A percentile compares a stretch with the other conserved stretches of the same genome.
These are phyloP conservation scores for Agrochola macilenta DNA, from an alignment of 2,888 invertebrate genomes.

Conservation along the genomic window DNA sequence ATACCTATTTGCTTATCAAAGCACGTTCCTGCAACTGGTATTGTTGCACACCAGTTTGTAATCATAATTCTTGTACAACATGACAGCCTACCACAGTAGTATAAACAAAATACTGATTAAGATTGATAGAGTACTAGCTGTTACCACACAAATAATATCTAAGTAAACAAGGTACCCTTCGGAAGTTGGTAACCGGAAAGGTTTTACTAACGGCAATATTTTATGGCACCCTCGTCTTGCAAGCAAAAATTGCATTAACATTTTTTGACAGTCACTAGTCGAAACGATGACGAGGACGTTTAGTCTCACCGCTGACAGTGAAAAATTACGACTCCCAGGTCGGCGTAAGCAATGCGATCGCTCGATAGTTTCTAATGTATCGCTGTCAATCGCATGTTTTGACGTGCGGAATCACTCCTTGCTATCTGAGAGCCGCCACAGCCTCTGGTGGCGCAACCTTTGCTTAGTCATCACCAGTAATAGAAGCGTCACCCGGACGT, in stretches of 20 bases:
- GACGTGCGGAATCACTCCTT: slow-evolving; percentile 86
- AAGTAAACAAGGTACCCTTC: slow-evolving; percentile 73
- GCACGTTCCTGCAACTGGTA: slow-evolving; percentile 69
- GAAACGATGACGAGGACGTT: slow-evolving; percentile 87
- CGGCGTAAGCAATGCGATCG: slow-evolving; percentile 81
- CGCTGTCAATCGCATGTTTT: slow-evolving; percentile 88
- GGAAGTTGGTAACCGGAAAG: slow-evolving; percentile 70
- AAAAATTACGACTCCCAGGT: slow-evolving; percentile 86
- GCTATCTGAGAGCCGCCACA: slow-evolving; percentile 76
- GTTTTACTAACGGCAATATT: slow-evolving; percentile 74
- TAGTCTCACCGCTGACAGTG: slow-evolving; percentile 87
- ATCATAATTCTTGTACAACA: slow-evolving; percentile 77
- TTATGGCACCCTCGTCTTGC: slow-evolving; percentile 76
- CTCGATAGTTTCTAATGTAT: slow-evolving; percentile 89
- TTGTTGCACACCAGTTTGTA: slow-evolving; percentile 69
- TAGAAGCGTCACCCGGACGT: slow-evolving; percentile 76
- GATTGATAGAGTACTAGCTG: slow-evolving; percentile 73
- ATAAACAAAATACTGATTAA: slow-evolving; percentile 69
- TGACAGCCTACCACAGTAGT: slow-evolving; percentile 65
- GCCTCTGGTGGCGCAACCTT: slow-evolving; percentile 72
- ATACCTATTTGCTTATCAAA: slow-evolving; percentile 62
- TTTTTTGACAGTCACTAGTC: slow-evolving; percentile 88
- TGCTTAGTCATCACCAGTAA: slow-evolving; percentile 82
- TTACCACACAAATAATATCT: slow-evolving; percentile 73
- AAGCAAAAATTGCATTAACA: slow-evolving; percentile 85